These are phyloP conservation scores for Trichacis sp. DNA, from an alignment of 2,888 invertebrate genomes.

Conservation along the genomic window DNA sequence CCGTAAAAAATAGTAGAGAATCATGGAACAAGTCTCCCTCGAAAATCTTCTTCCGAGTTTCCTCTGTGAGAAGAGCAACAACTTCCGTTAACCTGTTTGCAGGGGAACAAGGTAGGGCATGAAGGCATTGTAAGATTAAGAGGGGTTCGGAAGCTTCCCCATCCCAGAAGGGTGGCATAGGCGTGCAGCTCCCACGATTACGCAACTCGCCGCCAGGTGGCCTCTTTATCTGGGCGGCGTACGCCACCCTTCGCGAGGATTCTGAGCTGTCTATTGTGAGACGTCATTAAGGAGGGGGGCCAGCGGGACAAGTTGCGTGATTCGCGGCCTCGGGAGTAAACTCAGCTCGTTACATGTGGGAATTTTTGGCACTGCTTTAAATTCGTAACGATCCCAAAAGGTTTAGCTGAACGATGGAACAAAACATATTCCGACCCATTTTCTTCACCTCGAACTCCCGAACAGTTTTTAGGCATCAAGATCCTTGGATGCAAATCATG, in stretches of 20 bases:
- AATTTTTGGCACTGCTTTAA: slow-evolving; percentile 28
- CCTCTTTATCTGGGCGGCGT: slow-evolving; percentile 48
- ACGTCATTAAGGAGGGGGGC: slow-evolving; percentile 42
- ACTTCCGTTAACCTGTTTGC: slow-evolving; percentile 45
- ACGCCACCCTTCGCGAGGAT: slow-evolving; percentile 23
- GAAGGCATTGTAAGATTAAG: slow-evolving; percentile 21
- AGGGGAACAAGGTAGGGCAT: slow-evolving; percentile 31
- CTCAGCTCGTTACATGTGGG: slow-evolving; percentile 23
- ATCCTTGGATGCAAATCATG: too few relatives aligned
- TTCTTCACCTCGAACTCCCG: too few relatives aligned
- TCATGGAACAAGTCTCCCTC: neutral
- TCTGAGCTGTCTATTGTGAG: slow-evolving; percentile 25
- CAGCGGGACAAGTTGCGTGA: slow-evolving; percentile 30
- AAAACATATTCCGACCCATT: too few relatives aligned
- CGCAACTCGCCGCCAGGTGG: slow-evolving; percentile 54
- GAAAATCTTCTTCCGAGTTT: slow-evolving; percentile 30
- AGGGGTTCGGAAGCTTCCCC: slow-evolving; percentile 31
- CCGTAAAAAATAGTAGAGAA: too few relatives aligned
- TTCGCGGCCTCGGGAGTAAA: slow-evolving; percentile 6
- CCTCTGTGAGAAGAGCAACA: slow-evolving; percentile 14
- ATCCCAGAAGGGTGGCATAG: slow-evolving; percentile 49
- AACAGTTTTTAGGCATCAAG: too few relatives aligned
- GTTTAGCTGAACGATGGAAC: neutral
- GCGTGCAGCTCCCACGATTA: slow-evolving; percentile 59
- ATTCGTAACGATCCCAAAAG: slow-evolving; percentile 15